Conservation (phyloP, 2,888 invertebrate genomes). For the Tubulanus polymorphus region DNA sequence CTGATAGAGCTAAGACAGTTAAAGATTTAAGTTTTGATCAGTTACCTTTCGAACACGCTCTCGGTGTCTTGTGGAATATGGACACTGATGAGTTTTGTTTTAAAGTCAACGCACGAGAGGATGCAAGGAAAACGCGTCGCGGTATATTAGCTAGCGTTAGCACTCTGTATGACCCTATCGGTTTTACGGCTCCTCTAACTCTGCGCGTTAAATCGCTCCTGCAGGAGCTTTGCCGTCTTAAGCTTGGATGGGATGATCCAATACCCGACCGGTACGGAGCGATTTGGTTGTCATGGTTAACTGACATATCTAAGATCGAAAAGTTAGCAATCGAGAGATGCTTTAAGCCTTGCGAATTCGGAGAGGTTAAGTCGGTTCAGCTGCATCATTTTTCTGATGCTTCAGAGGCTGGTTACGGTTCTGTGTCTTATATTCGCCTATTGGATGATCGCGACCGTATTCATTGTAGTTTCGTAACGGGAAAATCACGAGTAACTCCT, state of each 20-base stretch:
- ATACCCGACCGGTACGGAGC: not conserved
- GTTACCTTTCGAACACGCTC: slow-evolving; percentile 2
- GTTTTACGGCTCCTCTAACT: slow-evolving; percentile 4
- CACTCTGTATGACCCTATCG: slow-evolving; percentile 9
- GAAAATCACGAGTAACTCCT: slow-evolving; percentile 5
- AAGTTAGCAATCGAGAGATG: not conserved
- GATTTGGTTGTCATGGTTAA: not conserved
- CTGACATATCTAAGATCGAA: slow-evolving; percentile 1
- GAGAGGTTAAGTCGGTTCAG: not conserved
- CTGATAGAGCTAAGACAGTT: not conserved
- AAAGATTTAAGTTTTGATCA: not conserved
- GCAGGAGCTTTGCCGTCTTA: slow-evolving; percentile 5
- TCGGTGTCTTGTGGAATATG: slow-evolving; percentile 7
- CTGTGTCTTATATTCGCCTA: slow-evolving; percentile 4
- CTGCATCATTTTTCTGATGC: slow-evolving; percentile 10
- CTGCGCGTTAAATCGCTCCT: slow-evolving; percentile 7
- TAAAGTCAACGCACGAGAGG: not conserved
- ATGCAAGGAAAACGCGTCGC: slow-evolving; percentile 2
- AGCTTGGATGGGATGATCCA: slow-evolving; percentile 11
- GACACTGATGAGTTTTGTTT: slow-evolving; percentile 3
- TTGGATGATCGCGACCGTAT: not conserved
- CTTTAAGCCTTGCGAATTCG: not conserved
- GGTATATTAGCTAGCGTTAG: slow-evolving; percentile 4
- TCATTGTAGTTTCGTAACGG: slow-evolving; percentile 10
- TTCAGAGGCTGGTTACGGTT: slow-evolving; percentile 6